A percentile compares a stretch with the other conserved stretches of the same genome.
phyloP scores from a whole-genome alignment of 2,797 vertebrate genomes.

The Scomberomorus guttatus region DNA sequence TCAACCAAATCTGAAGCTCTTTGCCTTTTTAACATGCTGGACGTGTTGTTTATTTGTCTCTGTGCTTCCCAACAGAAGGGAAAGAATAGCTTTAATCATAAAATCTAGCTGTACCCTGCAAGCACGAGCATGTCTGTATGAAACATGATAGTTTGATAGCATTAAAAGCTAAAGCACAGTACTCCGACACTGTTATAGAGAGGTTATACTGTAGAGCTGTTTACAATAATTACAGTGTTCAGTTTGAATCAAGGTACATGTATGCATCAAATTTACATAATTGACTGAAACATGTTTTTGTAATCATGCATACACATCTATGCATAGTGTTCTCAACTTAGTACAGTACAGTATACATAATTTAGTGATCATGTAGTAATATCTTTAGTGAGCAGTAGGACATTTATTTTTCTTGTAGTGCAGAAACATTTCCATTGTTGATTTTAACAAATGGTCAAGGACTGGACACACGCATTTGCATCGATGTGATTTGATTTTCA shows the following conservation, averaged over 20 bases:
- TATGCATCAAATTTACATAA: constrained; percentile 7
- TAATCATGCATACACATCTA: constrained; percentile 9
- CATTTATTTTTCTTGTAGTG: neutral
- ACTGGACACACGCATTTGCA: too few relatives aligned
- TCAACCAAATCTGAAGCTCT: constrained; percentile 10
- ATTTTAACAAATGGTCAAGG: neutral
- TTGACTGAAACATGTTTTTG: neutral
- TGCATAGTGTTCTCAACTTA: neutral
- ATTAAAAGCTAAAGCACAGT: constrained; percentile 30
- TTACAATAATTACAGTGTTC: constrained; percentile 17
- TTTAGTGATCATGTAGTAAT: neutral
- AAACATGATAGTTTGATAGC: neutral
- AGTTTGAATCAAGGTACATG: neutral
- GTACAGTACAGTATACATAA: neutral
- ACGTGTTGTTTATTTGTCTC: constrained; percentile 19
- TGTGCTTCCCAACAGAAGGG: neutral
- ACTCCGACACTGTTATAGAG: neutral
- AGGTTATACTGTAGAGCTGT: constrained; percentile 9
- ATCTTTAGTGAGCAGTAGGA: neutral
- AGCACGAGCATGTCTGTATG: neutral
- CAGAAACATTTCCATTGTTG: neutral
- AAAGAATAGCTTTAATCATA: neutral
- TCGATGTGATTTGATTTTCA: neutral
- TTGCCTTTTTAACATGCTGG: constrained; percentile 8
- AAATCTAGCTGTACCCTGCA: neutral